Evolutionary conservation across 2,113 vertebrate species (phyloP).

Genomic region (Chlorodrepanis virens): DNA sequence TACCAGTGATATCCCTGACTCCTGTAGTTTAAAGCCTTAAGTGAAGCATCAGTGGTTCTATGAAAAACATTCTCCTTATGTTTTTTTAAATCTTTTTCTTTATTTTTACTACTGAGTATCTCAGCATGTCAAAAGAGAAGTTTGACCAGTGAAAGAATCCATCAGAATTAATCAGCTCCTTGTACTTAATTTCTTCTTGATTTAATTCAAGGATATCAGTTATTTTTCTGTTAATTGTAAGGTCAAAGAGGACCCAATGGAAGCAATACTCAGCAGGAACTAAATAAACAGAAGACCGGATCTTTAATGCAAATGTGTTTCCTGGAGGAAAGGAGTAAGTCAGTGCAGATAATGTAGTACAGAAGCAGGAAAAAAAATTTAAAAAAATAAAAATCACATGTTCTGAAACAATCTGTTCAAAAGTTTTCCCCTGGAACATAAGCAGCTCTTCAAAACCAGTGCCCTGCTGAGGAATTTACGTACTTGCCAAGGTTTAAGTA

Average conservation of each 20-base stretch:
- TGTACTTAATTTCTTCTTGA: background rate
- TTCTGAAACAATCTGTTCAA: slow-evolving; percentile 15
- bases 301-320: slow-evolving; percentile 51
- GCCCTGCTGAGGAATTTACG: slow-evolving; percentile 7
- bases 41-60: background rate
- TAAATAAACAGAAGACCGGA: slow-evolving; percentile 44
- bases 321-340: slow-evolving; percentile 38
- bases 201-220: background rate
- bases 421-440: slow-evolving; percentile 1
- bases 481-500: slow-evolving; percentile 15
- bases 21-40: background rate
- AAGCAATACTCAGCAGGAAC: slow-evolving; percentile 20
- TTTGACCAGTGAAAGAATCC: background rate
- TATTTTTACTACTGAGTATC: background rate
- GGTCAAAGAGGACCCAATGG: background rate
- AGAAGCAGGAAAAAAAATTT: slow-evolving; percentile 5
- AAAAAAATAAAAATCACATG: background rate
- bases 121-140: background rate
- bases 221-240: slow-evolving; percentile 31
- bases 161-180: background rate
- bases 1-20: background rate
- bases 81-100: background rate
- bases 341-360: slow-evolving; percentile 9
- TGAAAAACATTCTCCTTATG: background rate
- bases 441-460: slow-evolving; percentile 21